phyloP scores from a whole-genome alignment of 2,888 invertebrate species.

The Cyclophora punctaria region DNA sequence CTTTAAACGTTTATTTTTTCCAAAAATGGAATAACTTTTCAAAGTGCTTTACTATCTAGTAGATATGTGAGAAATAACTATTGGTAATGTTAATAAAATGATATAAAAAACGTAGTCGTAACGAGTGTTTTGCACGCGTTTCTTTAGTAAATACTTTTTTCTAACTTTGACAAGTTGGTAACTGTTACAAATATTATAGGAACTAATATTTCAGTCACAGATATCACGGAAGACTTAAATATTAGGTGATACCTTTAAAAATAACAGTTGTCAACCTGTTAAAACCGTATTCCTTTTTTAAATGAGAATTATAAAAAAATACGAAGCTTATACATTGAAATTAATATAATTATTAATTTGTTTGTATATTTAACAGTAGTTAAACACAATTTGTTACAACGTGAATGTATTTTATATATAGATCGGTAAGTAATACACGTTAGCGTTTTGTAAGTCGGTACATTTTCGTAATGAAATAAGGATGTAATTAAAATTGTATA shows the following conservation, averaged over 20 bases:
- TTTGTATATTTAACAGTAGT: constrained; percentile 19
- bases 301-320: no score
- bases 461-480: constrained; percentile 29
- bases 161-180: no score
- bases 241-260: no score
- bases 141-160: constrained; percentile 1
- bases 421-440: constrained; percentile 52
- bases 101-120: constrained; percentile 48
- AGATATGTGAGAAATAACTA: constrained; percentile 58
- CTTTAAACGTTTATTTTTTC: constrained; percentile 31
- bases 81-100: constrained; percentile 65
- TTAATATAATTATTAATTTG: neutral
- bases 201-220: no score
- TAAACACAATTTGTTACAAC: constrained; percentile 59
- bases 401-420: constrained; percentile 64
- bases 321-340: no score
- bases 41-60: constrained; percentile 76
- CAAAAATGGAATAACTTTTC: constrained; percentile 64
- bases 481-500: constrained; percentile 1
- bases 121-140: constrained; percentile 63
- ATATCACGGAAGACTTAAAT: no score
- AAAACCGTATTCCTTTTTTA: no score
- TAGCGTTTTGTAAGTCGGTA: constrained; percentile 65
- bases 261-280: no score
- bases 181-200: no score